These are phyloP conservation scores for Redunca redunca DNA, from an alignment of 2,113 vertebrate species.

Conservation along the genomic window DNA sequence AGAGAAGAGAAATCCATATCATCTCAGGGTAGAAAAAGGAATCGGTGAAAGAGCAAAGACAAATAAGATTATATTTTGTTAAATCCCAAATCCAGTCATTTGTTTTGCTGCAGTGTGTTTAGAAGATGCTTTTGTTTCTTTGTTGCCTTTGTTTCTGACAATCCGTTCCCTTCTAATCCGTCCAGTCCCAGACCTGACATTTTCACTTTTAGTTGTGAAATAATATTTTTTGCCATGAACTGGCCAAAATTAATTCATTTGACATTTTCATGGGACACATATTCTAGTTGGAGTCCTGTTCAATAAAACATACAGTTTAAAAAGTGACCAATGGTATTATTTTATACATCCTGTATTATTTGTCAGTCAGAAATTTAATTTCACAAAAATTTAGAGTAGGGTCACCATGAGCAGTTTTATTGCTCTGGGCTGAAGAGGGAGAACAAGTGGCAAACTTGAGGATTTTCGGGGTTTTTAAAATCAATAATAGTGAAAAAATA, in stretches of 20 bases:
- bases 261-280: conserved; percentile 48
- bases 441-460: not conserved
- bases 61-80: conserved; percentile 38
- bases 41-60: not conserved
- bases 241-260: conserved; percentile 26
- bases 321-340: not conserved
- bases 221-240: conserved; percentile 21
- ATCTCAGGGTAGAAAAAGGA: not conserved
- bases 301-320: not conserved
- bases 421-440: not conserved
- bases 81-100: conserved; percentile 14
- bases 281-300: conserved; percentile 19
- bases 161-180: not conserved
- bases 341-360: not conserved
- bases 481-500: not conserved
- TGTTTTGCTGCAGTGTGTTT: conserved; percentile 9
- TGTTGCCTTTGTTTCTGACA: conserved; percentile 15
- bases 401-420: not conserved
- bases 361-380: not conserved
- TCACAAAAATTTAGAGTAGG: not conserved
- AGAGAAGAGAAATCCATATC: not conserved
- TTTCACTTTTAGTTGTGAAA: conserved; percentile 44
- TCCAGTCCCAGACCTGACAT: not conserved
- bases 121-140: conserved; percentile 30
- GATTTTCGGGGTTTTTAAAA: not conserved